phyloP scores from a whole-genome alignment of 2,888 invertebrate species.

The Clepsis dumicolana region DNA sequence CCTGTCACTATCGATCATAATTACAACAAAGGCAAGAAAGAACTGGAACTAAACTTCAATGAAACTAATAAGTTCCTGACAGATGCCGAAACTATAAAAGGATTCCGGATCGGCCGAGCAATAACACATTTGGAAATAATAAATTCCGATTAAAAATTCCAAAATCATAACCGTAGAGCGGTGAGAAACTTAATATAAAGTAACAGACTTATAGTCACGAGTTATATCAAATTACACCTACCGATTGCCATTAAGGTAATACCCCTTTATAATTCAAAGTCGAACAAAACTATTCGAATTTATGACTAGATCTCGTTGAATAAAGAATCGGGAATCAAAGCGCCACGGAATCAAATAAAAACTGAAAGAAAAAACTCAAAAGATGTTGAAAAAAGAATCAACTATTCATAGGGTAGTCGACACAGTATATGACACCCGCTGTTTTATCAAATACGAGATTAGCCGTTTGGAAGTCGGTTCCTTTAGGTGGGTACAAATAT shows the following conservation, averaged over 20 bases:
- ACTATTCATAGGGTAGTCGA: conserved; percentile 70
- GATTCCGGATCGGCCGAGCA: conserved; percentile 38
- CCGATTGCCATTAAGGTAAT: conserved; percentile 84
- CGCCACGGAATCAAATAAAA: conserved; percentile 78
- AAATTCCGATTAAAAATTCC: conserved; percentile 50
- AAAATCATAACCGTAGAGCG: conserved; percentile 47
- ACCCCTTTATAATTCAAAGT: conserved; percentile 82
- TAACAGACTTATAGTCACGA: conserved; percentile 69
- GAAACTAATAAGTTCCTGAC: conserved; percentile 50
- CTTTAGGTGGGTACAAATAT: conserved; percentile 77
- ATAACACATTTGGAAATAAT: conserved; percentile 30
- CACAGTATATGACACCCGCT: conserved; percentile 77
- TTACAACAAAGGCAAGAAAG: conserved; percentile 60
- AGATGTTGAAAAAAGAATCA: conserved; percentile 76
- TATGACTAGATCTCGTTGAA: conserved; percentile 80
- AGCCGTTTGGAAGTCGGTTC: conserved; percentile 71
- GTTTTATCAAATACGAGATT: conserved; percentile 84
- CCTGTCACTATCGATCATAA: conserved; percentile 70
- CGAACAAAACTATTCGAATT: conserved; percentile 81
- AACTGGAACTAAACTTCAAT: conserved; percentile 53
- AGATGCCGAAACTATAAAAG: conserved; percentile 51
- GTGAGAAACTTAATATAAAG: conserved; percentile 64
- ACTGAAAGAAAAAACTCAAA: conserved; percentile 67
- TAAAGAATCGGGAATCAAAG: conserved; percentile 82
- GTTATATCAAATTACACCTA: conserved; percentile 83